Conservation (phyloP, 1,140 invertebrate species). For the Drosophila tani region DNA sequence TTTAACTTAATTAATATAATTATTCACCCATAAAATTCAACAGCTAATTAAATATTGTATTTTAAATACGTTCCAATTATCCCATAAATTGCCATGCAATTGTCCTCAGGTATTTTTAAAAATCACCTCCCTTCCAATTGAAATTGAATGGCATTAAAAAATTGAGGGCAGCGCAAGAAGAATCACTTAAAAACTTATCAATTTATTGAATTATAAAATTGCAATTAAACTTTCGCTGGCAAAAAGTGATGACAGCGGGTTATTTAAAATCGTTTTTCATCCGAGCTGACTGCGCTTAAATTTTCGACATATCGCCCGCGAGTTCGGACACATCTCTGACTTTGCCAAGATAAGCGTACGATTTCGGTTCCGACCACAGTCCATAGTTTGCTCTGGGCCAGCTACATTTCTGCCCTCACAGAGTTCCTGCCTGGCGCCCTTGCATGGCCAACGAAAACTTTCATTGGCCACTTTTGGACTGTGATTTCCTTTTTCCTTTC, state of each 20-base stretch:
- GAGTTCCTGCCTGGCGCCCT: neutral
- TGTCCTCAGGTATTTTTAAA: constrained; percentile 5
- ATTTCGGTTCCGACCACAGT: constrained; percentile 18
- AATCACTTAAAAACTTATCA: constrained; percentile 34
- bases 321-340: constrained; percentile 29
- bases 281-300: constrained; percentile 15
- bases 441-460: constrained; percentile 38
- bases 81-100: neutral
- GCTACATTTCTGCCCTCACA: constrained; percentile 9
- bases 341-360: constrained; percentile 26
- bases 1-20: no score
- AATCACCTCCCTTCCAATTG: constrained; percentile 2
- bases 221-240: constrained; percentile 21
- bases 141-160: neutral
- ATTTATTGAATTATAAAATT: constrained; percentile 29
- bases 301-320: constrained; percentile 11
- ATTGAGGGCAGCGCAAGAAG: neutral
- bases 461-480: constrained; percentile 56
- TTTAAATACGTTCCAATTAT: neutral
- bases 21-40: neutral
- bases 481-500: constrained; percentile 46
- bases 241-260: constrained; percentile 25
- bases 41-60: neutral
- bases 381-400: constrained; percentile 25
- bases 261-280: constrained; percentile 26